Evolutionary conservation across 2,113 vertebrate species (phyloP), one percentile per base, ranked within the genome.

Genomic region (Alosa alosa): DNA sequence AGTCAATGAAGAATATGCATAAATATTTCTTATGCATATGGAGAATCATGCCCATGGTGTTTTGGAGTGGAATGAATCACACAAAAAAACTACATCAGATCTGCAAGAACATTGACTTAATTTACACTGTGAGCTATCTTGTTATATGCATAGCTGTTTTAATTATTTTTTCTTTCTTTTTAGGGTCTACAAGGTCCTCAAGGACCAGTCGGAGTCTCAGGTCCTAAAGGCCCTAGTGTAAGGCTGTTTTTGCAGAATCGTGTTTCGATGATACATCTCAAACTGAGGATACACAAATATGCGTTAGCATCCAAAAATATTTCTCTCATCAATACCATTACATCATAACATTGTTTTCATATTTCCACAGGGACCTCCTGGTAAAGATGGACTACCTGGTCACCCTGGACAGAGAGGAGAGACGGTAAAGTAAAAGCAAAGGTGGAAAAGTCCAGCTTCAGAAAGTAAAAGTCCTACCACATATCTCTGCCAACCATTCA

Each of bases 391-490:
- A 8, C 94, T 99, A 90, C 98, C 98, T 0, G 98, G 98, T 50
- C 98, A 99, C 85, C 98, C 98, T 13, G 98, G 98, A 87, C 98
- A 99, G 91, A 94, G 98, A 84, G 98, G 98, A 81, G 98, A 99
- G 90, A 99, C 98, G 36, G 98, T 99, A 93, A 93, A 97, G 98
- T 97, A 86, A 75, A 60, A 60, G 6, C 18, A 44, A 44, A 44
- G 41, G 41, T 44, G 41, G 41, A 44, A 44, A 44, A 44, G 41
- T 44, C 4, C 41, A 44, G 41, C 41, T 44, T 44, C 41, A 44
- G 41, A 44, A 44, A 44, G 41, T 44, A 44, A 44, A 44, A 44
- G 4, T 44, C 41, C 4, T 44, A 44, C 1, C 41, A 44, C 1
- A 44, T 44, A 44, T 44, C 41, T 44, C 2, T 44, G 41, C 41